Evolutionary conservation across 2,888 invertebrate species (phyloP).

Genomic region (Pammene fasciana): DNA sequence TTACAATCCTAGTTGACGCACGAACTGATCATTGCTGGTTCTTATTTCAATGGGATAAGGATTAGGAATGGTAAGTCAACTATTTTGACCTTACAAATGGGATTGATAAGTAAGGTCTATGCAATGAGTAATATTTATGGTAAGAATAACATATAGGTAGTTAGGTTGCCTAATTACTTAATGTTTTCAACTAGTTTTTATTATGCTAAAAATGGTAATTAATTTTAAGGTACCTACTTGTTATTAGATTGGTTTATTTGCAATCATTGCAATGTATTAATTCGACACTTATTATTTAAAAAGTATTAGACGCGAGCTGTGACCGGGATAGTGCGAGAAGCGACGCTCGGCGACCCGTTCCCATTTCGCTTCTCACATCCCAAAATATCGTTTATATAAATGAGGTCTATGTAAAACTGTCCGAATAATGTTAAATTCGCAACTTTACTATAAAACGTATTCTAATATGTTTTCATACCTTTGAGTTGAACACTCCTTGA

Average conservation of each 20-base stretch:
- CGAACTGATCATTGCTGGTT: not conserved
- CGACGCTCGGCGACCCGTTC: constrained; percentile 67
- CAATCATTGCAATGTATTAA: too few species aligned
- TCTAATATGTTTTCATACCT: constrained; percentile 9
- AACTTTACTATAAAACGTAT: not conserved
- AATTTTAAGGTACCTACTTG: too few species aligned
- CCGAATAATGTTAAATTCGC: constrained; percentile 13
- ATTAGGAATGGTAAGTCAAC: not conserved
- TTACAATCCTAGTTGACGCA: too few species aligned
- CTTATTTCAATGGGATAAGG: not conserved
- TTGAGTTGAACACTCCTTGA: constrained; percentile 1
- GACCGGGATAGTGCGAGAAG: constrained; percentile 80
- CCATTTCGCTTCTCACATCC: constrained; percentile 76
- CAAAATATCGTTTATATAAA: constrained; percentile 76
- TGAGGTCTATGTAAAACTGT: constrained; percentile 39
- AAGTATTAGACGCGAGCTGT: constrained; percentile 69
- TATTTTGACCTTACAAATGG: too few species aligned
- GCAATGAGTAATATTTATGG: too few species aligned
- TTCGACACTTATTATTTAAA: constrained; percentile 48
- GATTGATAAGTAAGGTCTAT: too few species aligned
- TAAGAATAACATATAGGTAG: too few species aligned
- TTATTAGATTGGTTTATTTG: too few species aligned
- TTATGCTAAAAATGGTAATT: too few species aligned
- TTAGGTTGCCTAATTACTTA: too few species aligned
- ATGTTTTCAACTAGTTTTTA: too few species aligned